Conservation (phyloP, 1,140 invertebrate species). For the Drosophila triauraria region DNA sequence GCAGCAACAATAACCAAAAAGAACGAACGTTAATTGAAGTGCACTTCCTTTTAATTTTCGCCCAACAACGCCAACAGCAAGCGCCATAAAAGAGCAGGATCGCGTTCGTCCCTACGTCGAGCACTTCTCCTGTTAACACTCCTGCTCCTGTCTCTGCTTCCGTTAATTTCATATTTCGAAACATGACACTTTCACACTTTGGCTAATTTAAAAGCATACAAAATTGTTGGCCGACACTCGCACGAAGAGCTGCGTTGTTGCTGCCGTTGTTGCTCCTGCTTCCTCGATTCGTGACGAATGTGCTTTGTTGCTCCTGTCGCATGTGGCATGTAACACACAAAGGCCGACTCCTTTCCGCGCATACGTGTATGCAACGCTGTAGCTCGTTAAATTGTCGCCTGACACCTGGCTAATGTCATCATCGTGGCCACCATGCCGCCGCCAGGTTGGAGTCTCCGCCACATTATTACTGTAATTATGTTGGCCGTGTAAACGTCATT, state of each 20-base stretch:
- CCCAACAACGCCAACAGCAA: slow-evolving; percentile 48
- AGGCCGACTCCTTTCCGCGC: slow-evolving; percentile 64
- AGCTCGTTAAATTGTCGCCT: slow-evolving; percentile 79
- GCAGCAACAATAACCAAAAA: slow-evolving; percentile 15
- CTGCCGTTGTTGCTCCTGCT: slow-evolving; percentile 30
- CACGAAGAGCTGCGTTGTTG: slow-evolving; percentile 34
- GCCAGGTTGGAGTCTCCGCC: slow-evolving; percentile 50
- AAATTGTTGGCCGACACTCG: slow-evolving; percentile 70
- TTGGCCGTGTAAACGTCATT: slow-evolving; percentile 81
- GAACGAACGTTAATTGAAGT: slow-evolving; percentile 70
- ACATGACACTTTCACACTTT: slow-evolving; percentile 81
- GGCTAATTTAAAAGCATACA: slow-evolving; percentile 82
- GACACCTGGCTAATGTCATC: slow-evolving; percentile 82
- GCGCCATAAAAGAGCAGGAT: slow-evolving; percentile 19
- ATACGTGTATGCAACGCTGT: slow-evolving; percentile 50
- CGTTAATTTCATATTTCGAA: slow-evolving; percentile 80
- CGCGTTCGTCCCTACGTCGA: slow-evolving; percentile 17
- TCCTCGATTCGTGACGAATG: slow-evolving; percentile 73
- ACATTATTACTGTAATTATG: slow-evolving; percentile 82
- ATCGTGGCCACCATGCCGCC: slow-evolving; percentile 30
- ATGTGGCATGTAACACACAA: slow-evolving; percentile 52
- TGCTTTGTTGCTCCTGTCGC: slow-evolving; percentile 66
- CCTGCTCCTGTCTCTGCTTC: slow-evolving; percentile 21
- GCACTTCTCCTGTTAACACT: slow-evolving; percentile 26
- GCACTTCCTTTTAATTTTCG: slow-evolving; percentile 77